These are phyloP conservation scores for Drosophila cyrtoloma DNA, from an alignment of 2,888 invertebrate genomes.

Conservation along the genomic window DNA sequence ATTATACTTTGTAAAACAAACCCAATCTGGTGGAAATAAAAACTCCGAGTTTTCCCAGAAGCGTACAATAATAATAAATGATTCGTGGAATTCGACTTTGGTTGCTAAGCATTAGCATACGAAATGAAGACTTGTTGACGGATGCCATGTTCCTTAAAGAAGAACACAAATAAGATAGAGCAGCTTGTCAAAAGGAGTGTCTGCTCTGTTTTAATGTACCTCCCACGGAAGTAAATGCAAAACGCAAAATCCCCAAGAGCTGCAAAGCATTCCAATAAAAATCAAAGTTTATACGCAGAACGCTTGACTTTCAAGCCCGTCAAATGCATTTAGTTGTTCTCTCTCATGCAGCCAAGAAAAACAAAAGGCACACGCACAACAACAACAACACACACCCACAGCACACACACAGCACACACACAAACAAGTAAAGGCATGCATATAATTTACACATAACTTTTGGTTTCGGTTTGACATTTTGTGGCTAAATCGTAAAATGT, in stretches of 20 bases:
- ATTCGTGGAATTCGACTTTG: background rate
- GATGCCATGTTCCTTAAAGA: background rate
- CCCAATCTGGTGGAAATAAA: background rate
- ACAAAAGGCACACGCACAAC: constrained; percentile 1
- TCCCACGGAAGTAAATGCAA: constrained; percentile 3
- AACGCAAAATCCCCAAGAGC: constrained; percentile 8
- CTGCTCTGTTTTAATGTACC: background rate
- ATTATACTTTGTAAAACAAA: constrained; percentile 5
- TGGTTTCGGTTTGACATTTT: constrained; percentile 78
- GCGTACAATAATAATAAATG: background rate
- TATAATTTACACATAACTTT: constrained; percentile 73
- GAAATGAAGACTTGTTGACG: background rate
- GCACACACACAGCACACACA: background rate
- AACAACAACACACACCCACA: background rate
- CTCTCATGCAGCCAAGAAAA: constrained; percentile 1
- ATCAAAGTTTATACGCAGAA: constrained; percentile 62
- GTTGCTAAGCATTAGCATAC: background rate
- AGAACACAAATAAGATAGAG: background rate
- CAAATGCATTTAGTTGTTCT: constrained; percentile 50
- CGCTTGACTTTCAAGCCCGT: constrained; percentile 56
- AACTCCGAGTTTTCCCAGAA: background rate
- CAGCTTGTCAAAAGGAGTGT: constrained; percentile 7
- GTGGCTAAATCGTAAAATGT: constrained; percentile 77
- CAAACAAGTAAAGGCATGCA: constrained; percentile 11
- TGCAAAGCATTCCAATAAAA: constrained; percentile 50